Base-by-base conservation (phyloP, 2,113 vertebrate species). In the Balaeniceps rex region DNA sequence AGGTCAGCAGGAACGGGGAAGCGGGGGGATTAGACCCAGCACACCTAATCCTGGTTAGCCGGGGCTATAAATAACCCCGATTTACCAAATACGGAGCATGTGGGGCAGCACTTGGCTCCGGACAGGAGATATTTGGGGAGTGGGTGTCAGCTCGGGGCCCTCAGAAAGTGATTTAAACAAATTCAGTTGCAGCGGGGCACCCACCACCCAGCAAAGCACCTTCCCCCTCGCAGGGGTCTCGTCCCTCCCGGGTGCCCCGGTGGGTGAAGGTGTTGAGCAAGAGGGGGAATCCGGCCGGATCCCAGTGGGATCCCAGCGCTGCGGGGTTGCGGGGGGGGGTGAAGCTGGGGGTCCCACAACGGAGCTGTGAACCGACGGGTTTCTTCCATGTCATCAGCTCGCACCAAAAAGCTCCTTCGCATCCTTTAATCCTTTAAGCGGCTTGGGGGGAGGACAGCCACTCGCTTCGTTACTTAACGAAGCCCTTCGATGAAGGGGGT, bases 31-130 rank as follows among this genome's bases (percentile, higher is more conserved):
- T 97, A 97, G 74, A 54, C 31, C 64, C 91, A 82, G 54, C 92
- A 34, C 86, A 84, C 72, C 93, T 97, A 98, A 98, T 98, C 97
- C 91, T 2, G 1, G 78, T 89, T 40, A 94, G 81, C 93, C 4
- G 2, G 78, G 75, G 46, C 83, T 95, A 97, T 94, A 95, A 95
- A 97, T 98, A 97, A 88, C 83, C 66, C 79, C 0, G 91, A 91
- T 90, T 97, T 94, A 96, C 92, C 80, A 66, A 77, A 80, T 8
- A 34, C 4, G 0, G 79, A 60, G 76, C 61, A 79, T 52, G 55
- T 71, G 64, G 93, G 74, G 82, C 90, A 91, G 75, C 74, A 18
- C 55, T 40, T 29, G 46, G 33, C 76, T 52, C 42, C 2, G 2
- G 34, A 33, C 47, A 75, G 78, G n/a, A 87, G 91, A n/a, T 69